phyloP scores from a whole-genome alignment of 2,797 vertebrate genomes.

The Lagodon rhomboides region DNA sequence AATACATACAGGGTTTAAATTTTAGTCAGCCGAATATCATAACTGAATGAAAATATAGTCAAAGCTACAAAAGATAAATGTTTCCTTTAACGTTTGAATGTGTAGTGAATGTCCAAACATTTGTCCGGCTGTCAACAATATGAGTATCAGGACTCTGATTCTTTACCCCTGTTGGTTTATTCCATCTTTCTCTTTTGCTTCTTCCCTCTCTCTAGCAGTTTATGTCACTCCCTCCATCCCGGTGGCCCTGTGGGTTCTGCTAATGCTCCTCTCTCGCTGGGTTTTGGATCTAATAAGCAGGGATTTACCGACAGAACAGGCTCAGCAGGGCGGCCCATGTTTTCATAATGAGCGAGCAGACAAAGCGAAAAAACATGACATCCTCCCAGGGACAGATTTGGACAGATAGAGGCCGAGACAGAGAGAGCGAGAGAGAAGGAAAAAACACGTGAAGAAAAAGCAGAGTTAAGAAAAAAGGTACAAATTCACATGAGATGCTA shows the following conservation, averaged over 20 bases:
- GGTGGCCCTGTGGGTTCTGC: neutral
- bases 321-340: constrained; percentile 16
- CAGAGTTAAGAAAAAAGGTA: neutral
- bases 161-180: neutral
- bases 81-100: neutral
- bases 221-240: neutral
- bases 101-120: neutral
- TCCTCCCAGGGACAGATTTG: neutral
- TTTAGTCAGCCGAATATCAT: no score
- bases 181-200: neutral
- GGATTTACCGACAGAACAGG: constrained; percentile 24
- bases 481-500: neutral
- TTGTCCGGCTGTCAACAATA: neutral
- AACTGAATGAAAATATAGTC: no score
- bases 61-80: no score
- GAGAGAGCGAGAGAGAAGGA: neutral
- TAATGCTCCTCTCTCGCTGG: constrained; percentile 25
- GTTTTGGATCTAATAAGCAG: constrained; percentile 39
- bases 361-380: neutral
- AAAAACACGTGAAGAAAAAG: neutral
- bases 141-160: neutral
- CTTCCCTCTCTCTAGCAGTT: neutral
- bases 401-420: neutral
- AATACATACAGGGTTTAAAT: neutral
- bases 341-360: constrained; percentile 29